Base-by-base conservation (phyloP, 2,888 invertebrate species). In the Polydesmus complanatus region DNA sequence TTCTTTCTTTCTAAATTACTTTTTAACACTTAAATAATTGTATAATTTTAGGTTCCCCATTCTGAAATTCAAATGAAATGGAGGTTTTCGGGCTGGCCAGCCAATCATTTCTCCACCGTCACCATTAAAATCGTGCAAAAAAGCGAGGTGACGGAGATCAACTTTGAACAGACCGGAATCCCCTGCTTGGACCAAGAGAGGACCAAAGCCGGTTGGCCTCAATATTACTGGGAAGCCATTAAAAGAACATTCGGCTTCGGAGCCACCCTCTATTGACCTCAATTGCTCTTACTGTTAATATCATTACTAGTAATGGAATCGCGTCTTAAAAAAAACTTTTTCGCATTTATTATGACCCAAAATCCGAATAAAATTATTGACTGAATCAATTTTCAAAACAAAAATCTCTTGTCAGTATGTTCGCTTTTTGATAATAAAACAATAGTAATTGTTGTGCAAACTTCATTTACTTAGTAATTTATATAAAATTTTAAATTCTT, bases 11-110 rank as follows among this genome's bases (percentile, higher is more conserved):
- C 22, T 18, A 8, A 19, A 2, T 5, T 53, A 14, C 18, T 47
- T 11, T 51, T 51, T 19, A 51, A 14, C n/a, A 51, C 8, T 51
- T 22, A 51, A 11, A n/a, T 51, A 14, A n/a, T 26, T 57, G n/a
- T 22, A n/a, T 22, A 48, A 58, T 66, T 68, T 18, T 67, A 78
- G 79, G 72, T 85, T 3, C 88, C 89, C 0, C 82, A 83, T 48
- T 83, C 87, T 73, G 87, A 84, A 75, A 88, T 98, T 61, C 82
- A 83, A 1, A 88, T 94, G 75, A 81, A 80, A 67, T 98, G 98
- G 98, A 80, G 97, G 70, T 84, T 90, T 71, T 95, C 92, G 75
- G 85, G 86, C 64, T 98, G 97, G 95, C 94, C 96, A 0, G 81
- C 80, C 0, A 90, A 85, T 48, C 94, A 96, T 76, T 90, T 81